Base-by-base conservation (phyloP, 2,888 invertebrate genomes). In the Chloroclystis v-ata region DNA sequence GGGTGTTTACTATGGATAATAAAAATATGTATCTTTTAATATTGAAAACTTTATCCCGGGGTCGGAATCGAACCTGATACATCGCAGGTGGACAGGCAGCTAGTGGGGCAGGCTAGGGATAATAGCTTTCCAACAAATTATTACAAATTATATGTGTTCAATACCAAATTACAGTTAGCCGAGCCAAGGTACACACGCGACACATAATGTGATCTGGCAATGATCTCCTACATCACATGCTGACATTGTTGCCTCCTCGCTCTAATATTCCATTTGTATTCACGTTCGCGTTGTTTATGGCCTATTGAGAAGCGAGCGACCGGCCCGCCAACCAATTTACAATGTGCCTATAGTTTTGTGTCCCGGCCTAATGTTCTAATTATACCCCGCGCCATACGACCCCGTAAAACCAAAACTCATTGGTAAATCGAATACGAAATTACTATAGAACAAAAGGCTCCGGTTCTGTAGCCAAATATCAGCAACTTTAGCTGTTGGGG, bases 231-330 rank as follows among this genome's bases (percentile, higher is more conserved):
- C 63, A 65, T 63, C 61, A 67, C 60, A 65, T 59, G 65, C 63
- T 61, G 76, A 78, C 79, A 78, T 76, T 76, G 72, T 72, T 70
- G 68, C 67, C 67, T 67, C 65, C 72, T 71, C 70, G 75, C 75
- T 75, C 77, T 85, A 84, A 85, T 84, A 80, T 79, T 78, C 84
- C 77, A 83, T 85, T 83, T 83, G 82, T 84, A 84, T 83, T 84
- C 84, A 82, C 78, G 68, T 75, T 72, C 69, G 77, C 76, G 75
- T 82, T 84, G 83, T 85, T 84, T 84, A 84, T 83, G 70, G 78
- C 65, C 82, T 75, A 83, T 83, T 78, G 81, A 79, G 79, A 78
- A 80, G 75, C 73, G 81, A 72, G 72, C 72, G 61, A 70, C 78
- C 73, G 20, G 20, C 5, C 79, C 74, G 72, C 72, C 68, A 64